These are phyloP conservation scores for Latrodectus elegans DNA, from an alignment of 2,888 invertebrate genomes.

Conservation along the genomic window DNA sequence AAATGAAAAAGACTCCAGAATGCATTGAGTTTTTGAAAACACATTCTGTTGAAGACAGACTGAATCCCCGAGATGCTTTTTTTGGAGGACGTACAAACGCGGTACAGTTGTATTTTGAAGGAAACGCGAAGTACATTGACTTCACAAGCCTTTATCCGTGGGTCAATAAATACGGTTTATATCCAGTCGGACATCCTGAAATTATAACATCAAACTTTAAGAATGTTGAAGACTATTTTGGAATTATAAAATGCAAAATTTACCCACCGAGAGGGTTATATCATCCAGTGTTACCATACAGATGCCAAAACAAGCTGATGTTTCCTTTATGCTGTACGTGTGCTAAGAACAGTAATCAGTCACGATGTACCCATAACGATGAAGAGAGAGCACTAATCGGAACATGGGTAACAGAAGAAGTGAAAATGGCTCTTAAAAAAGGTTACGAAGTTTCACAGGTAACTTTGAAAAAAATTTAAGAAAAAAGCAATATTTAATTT, in stretches of 20 bases:
- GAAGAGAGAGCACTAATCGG: conserved; percentile 72
- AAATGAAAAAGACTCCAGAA: conserved; percentile 1
- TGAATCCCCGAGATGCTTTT: conserved; percentile 71
- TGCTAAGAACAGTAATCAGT: conserved; percentile 71
- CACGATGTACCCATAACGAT: conserved; percentile 73
- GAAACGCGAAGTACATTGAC: conserved; percentile 71
- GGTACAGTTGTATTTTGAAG: conserved; percentile 70
- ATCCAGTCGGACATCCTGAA: conserved; percentile 71
- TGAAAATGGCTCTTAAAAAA: conserved; percentile 72
- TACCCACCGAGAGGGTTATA: conserved; percentile 71
- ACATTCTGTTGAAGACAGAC: neutral
- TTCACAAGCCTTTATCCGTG: conserved; percentile 72
- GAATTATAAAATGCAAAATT: conserved; percentile 71
- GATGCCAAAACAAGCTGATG: conserved; percentile 72
- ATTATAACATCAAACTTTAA: conserved; percentile 51
- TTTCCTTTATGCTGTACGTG: conserved; percentile 74
- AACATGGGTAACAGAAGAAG: conserved; percentile 73
- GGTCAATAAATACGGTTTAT: conserved; percentile 26
- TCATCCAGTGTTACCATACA: conserved; percentile 73
- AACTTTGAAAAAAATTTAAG: neutral
- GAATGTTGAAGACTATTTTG: conserved; percentile 61
- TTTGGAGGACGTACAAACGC: conserved; percentile 72
- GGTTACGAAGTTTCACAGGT: conserved; percentile 47
- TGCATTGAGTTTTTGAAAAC: conserved; percentile 57
- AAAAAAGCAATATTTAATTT: no score